These are phyloP conservation scores for Nudaria mundana DNA, from an alignment of 2,888 invertebrate species.

Conservation along the genomic window DNA sequence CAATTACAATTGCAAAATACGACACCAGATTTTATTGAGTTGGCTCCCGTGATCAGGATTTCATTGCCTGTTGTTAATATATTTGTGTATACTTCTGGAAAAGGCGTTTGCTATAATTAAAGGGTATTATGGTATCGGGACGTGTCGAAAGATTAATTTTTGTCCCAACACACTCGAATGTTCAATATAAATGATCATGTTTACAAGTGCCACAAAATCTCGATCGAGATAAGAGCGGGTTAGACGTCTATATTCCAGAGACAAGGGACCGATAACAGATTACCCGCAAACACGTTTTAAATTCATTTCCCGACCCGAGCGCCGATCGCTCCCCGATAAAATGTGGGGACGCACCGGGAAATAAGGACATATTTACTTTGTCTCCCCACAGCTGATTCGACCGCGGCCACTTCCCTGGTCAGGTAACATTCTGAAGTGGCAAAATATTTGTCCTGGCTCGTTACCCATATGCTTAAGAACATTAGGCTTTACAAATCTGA, in stretches of 20 bases:
- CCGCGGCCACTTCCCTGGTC: slow-evolving; percentile 74
- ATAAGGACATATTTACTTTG: slow-evolving; percentile 80
- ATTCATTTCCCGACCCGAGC: slow-evolving; percentile 80
- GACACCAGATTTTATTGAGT: slow-evolving; percentile 29
- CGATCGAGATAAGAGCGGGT: slow-evolving; percentile 60
- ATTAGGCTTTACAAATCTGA: slow-evolving; percentile 63
- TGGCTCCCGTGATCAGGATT: slow-evolving; percentile 14
- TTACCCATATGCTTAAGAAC: slow-evolving; percentile 71
- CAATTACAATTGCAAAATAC: slow-evolving; percentile 34
- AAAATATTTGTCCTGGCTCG: slow-evolving; percentile 77
- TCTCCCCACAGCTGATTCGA: slow-evolving; percentile 65
- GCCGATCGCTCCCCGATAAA: slow-evolving; percentile 80
- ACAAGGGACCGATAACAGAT: slow-evolving; percentile 82
- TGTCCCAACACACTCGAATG: no score
- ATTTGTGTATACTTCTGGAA: background rate
- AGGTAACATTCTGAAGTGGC: slow-evolving; percentile 77
- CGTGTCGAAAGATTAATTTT: no score
- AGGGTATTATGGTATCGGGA: slow-evolving; percentile 7
- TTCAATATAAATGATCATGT: slow-evolving; percentile 35
- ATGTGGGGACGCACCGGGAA: slow-evolving; percentile 75
- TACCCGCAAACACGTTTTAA: slow-evolving; percentile 82
- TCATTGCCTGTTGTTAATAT: slow-evolving; percentile 14
- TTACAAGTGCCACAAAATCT: slow-evolving; percentile 51
- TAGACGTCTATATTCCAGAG: slow-evolving; percentile 76
- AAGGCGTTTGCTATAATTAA: slow-evolving; percentile 14